Conservation (phyloP, 2,888 invertebrate genomes). For the Drosophila testacea region DNA sequence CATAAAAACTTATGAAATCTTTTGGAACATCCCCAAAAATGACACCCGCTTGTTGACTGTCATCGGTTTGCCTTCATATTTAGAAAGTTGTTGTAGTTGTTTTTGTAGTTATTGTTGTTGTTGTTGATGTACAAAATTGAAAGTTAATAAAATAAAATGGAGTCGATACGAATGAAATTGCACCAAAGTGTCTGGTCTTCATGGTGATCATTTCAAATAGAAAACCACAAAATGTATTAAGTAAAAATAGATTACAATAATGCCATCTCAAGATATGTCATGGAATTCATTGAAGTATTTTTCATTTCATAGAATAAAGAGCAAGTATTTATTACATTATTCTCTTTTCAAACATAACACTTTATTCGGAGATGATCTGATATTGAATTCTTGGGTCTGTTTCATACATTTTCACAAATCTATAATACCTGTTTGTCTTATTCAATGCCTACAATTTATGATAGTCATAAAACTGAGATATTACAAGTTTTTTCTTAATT, state of each 20-base stretch:
- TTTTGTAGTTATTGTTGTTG: no score
- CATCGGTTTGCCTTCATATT: slow-evolving; percentile 28
- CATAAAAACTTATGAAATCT: slow-evolving; percentile 64
- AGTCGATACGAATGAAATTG: neutral
- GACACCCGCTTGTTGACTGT: slow-evolving; percentile 41
- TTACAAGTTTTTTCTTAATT: slow-evolving; percentile 5
- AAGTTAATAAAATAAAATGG: neutral
- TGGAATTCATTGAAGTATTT: no score
- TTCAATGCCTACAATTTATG: no score
- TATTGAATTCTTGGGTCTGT: no score
- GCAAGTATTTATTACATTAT: no score
- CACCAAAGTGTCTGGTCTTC: neutral
- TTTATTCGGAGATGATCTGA: no score
- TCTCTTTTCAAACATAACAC: no score
- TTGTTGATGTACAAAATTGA: slow-evolving; percentile 1
- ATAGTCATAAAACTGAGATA: neutral
- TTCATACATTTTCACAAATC: no score
- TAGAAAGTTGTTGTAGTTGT: neutral
- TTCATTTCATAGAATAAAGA: no score
- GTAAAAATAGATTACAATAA: no score
- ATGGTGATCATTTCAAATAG: neutral
- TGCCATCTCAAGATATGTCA: no score
- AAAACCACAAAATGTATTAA: neutral
- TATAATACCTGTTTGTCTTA: no score
- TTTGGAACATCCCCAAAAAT: slow-evolving; percentile 3